Percentiles rank a stretch among this genome's conserved stretches.
phyloP scores from a whole-genome alignment of 2,888 invertebrate genomes.

The Antheraea yamamai region DNA sequence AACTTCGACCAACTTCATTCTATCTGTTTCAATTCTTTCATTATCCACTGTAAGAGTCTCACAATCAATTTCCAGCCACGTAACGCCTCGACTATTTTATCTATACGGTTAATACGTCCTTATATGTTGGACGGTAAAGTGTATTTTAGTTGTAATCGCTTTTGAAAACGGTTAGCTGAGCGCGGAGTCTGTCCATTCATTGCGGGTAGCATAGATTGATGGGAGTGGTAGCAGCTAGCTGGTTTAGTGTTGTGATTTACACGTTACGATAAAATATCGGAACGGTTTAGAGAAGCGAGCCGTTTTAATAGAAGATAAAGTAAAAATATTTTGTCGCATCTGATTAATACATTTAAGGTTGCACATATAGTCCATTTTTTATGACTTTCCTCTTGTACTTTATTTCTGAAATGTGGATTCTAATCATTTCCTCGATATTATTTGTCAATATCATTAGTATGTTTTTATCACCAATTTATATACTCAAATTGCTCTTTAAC shows the following conservation, averaged over 20 bases:
- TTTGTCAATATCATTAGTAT: too few species aligned
- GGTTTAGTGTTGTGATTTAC: slow-evolving; percentile 60
- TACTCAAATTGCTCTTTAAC: too few species aligned
- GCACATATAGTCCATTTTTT: too few species aligned
- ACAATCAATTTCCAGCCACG: slow-evolving; percentile 73
- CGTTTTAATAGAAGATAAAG: neutral
- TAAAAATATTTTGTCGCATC: neutral
- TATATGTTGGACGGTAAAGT: slow-evolving; percentile 39
- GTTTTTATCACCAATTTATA: too few species aligned
- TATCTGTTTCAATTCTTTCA: slow-evolving; percentile 79
- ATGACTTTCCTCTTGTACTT: too few species aligned
- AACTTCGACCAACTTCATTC: slow-evolving; percentile 40
- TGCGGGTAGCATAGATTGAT: slow-evolving; percentile 79
- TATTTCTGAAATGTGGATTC: too few species aligned
- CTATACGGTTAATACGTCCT: slow-evolving; percentile 31
- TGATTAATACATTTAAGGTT: neutral
- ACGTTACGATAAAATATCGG: slow-evolving; percentile 38
- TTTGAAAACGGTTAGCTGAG: slow-evolving; percentile 41
- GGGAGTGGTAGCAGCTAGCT: slow-evolving; percentile 68
- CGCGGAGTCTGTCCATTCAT: slow-evolving; percentile 73
- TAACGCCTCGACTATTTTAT: slow-evolving; percentile 48
- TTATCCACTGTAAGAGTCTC: slow-evolving; percentile 75
- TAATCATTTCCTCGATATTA: too few species aligned
- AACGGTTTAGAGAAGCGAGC: neutral
- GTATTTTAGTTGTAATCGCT: slow-evolving; percentile 28